Evolutionary conservation across 1,140 invertebrate genomes (phyloP), one percentile per base, ranked within the genome.

Genomic region (Leptonema lineaticorne): DNA sequence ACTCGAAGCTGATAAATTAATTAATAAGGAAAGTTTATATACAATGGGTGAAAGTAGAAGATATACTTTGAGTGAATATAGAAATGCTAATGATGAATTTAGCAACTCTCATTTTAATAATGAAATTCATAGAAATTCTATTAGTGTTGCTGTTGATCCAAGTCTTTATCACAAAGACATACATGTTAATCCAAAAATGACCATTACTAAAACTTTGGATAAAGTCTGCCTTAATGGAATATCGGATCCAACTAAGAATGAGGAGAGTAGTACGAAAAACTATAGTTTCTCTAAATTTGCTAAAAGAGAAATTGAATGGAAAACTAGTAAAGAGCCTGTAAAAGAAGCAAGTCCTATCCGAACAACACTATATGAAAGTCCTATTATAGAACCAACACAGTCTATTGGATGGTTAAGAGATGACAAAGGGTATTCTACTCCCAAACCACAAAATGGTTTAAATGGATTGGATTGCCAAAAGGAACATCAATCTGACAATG

Each of bases 131-230:
- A 29, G 71, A 41, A 73, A 73, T 37, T 73, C 71, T 8, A 70
- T 73, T 24, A 73, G 71, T 33, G 27, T 73, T 24, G 70, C 68
- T 0, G 71, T 73, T 33, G 69, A 69, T n/a, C 71, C 71, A 3
- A 70, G 68, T 63, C 46, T 67, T 5, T 60, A 62, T 24, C 80
- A 82, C 64, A 83, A 83, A 68, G 81, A 83, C 63, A 81, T 83
- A 30, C 81, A 83, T 60, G 78, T 83, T 0, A 83, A 83, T 68
- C 81, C 81, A 11, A 82, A 82, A 68, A 83, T 83, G 81, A 83
- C 81, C 4, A 67, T 56, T 6, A 33, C 50, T 1, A 72, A 71
- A 29, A 69, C 63, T 11, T 53, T 14, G 8, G 64, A 67, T 24
- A 63, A 64, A 41, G 18, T 2, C 16, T 28, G 28, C 6, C 16